Conservation (phyloP, 1,140 invertebrate genomes). For the Dendroctonus valens region DNA sequence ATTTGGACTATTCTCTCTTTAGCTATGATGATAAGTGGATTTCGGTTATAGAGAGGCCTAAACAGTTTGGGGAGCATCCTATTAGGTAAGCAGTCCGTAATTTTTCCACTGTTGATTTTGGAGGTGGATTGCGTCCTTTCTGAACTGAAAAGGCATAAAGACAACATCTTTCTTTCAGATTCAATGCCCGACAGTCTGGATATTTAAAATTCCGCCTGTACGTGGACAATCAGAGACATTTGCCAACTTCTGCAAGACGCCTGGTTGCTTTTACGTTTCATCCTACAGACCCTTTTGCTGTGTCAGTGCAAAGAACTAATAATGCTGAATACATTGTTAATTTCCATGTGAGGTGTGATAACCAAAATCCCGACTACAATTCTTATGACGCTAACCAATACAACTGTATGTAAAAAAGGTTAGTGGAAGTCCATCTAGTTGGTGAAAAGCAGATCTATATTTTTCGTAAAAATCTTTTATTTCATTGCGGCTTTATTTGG, state of each 20-base stretch:
- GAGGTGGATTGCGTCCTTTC: constrained; percentile 54
- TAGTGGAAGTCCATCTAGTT: neutral
- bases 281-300: constrained; percentile 93
- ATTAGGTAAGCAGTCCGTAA: constrained; percentile 61
- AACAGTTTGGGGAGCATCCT: constrained; percentile 90
- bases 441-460: too few relatives aligned
- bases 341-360: constrained; percentile 77
- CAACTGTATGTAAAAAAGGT: constrained; percentile 15
- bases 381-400: constrained; percentile 17
- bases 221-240: constrained; percentile 67
- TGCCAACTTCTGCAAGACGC: constrained; percentile 63
- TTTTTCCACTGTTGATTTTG: constrained; percentile 17
- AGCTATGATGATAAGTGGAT: constrained; percentile 97
- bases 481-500: too few relatives aligned
- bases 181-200: constrained; percentile 87
- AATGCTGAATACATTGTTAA: constrained; percentile 96
- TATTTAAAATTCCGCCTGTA: constrained; percentile 87
- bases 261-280: constrained; percentile 98
- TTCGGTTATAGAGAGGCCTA: constrained; percentile 91
- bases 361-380: constrained; percentile 25
- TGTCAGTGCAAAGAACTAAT: constrained; percentile 86
- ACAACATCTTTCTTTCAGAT: constrained; percentile 48
- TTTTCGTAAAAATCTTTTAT: too few relatives aligned
- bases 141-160: neutral
- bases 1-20: constrained; percentile 89